Evolutionary conservation across 2,797 vertebrate genomes (phyloP), one percentile per base, ranked within the genome.

Genomic region (Malacoctenus gilli): DNA sequence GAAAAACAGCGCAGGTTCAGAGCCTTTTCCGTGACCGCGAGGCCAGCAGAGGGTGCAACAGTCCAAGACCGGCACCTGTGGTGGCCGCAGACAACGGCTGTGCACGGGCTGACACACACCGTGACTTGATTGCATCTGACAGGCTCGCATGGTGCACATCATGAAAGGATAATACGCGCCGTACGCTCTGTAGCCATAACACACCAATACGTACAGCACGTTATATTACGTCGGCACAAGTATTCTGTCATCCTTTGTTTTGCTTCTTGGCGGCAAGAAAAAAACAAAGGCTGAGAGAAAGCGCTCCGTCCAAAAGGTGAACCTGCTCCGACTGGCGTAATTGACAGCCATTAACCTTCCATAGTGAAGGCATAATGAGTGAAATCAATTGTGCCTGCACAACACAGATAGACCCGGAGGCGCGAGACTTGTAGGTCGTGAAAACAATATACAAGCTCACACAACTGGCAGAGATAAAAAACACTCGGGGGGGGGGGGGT

Each of bases 31-130:
- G 22, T n/a, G n/a, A n/a, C n/a, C 12, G 8, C 35, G 25, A 42
- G 54, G 23, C 77, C 86, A 85, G 72, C 18, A 85, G 72, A 72
- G 82, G 83, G 86, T 3, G 65, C 63, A 69, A 43, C n/a, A 55
- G 52, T 40, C 36, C 38, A 46, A 50, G 28, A 39, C 5, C 52
- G 68, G 68, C 41, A 61, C 31, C 40, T 59, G 59, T 1, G 18
- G 21, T 4, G 31, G 55, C 11, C 41, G 23, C 0, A 40, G 30
- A 56, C 18, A 49, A 46, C 23, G 13, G 16, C 20, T 23, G 38
- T 9, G 36, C 21, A 34, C 3, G 1, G 32, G 59, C 21, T 43
- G 19, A 65, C n/a, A 40, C 19, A 13, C 8, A 52, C 9, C 22
- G 46, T 53, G 69, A 75, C 50, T 31, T 66, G 8, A 68, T 60